Percentiles rank a stretch among this genome's conserved stretches.
Evolutionary conservation across 2,113 vertebrate species (phyloP).

Genomic region (Microcebus jonahi): DNA sequence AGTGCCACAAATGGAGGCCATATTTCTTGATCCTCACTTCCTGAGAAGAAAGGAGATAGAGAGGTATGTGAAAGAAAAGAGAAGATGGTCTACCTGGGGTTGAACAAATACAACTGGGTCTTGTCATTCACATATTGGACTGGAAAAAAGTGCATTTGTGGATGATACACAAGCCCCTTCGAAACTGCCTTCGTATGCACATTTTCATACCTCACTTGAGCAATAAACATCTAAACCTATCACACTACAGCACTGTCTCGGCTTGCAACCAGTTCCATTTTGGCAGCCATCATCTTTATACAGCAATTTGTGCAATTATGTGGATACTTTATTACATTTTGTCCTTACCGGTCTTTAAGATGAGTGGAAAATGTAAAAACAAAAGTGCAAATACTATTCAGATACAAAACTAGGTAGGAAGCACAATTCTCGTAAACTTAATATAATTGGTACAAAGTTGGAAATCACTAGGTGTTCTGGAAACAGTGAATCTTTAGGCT

Average conservation of each 20-base stretch:
- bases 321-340: not conserved
- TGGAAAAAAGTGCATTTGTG: not conserved
- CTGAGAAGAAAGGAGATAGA: not conserved
- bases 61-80: not conserved
- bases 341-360: not conserved
- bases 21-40: slow-evolving; percentile 34
- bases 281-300: not conserved
- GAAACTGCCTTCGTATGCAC: not conserved
- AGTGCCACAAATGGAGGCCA: not conserved
- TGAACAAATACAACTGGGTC: not conserved
- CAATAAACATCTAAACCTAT: slow-evolving; percentile 13
- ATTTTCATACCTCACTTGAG: not conserved
- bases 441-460: slow-evolving; percentile 36
- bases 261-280: not conserved
- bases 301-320: not conserved
- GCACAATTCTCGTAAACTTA: slow-evolving; percentile 19
- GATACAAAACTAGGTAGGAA: not conserved
- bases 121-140: not conserved
- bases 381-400: not conserved
- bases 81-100: not conserved
- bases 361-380: slow-evolving; percentile 36
- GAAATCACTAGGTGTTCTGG: slow-evolving; percentile 46
- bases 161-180: not conserved
- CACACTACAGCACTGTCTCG: not conserved
- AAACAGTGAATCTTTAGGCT: slow-evolving; percentile 39